Evolutionary conservation across 2,888 invertebrate genomes (phyloP).

Genomic region (Vesta saturnalis): DNA sequence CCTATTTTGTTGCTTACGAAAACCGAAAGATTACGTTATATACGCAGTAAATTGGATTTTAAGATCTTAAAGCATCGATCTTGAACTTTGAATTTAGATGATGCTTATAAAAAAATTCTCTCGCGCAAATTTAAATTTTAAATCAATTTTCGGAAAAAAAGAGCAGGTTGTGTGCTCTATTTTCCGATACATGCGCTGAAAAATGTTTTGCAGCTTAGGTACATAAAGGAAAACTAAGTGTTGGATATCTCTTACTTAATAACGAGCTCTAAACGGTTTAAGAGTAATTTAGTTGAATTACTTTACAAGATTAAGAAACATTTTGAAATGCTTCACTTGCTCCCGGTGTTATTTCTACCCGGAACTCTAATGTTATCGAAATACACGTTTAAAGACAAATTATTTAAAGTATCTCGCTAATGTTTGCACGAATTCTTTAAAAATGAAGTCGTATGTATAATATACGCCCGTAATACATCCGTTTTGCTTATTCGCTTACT

Average conservation of each 20-base stretch:
- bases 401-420: too few relatives aligned
- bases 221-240: background rate
- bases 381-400: too few relatives aligned
- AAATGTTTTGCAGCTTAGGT: background rate
- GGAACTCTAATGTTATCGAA: too few relatives aligned
- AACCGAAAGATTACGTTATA: slow-evolving; percentile 17
- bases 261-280: background rate
- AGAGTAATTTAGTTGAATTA: background rate
- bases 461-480: too few relatives aligned
- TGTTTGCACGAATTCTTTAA: too few relatives aligned
- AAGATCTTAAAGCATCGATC: slow-evolving; percentile 17
- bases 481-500: too few relatives aligned
- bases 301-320: slow-evolving; percentile 1
- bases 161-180: background rate
- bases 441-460: too few relatives aligned
- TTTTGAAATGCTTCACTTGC: background rate
- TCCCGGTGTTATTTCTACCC: background rate
- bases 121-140: background rate
- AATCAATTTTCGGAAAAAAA: background rate
- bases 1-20: slow-evolving; percentile 8
- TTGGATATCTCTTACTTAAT: background rate
- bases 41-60: slow-evolving; percentile 18
- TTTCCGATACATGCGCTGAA: background rate
- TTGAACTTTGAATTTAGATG: slow-evolving; percentile 5
- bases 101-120: slow-evolving; percentile 7